A percentile compares a stretch with the other conserved stretches of the same genome.
These are phyloP conservation scores for Drymodes brunneopygia DNA, from an alignment of 2,113 vertebrate species.

Conservation along the genomic window DNA sequence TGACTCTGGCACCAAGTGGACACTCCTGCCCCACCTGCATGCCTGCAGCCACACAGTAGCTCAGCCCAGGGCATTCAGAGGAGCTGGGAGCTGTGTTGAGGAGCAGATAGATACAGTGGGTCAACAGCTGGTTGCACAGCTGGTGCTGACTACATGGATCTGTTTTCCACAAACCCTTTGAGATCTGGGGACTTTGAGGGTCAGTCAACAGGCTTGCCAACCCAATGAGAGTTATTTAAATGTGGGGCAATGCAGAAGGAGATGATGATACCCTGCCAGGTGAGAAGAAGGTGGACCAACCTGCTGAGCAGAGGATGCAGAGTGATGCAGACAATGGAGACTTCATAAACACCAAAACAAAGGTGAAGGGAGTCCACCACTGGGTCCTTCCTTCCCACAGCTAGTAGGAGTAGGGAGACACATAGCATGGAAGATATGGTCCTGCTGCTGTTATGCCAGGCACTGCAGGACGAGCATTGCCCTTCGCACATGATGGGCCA, in stretches of 20 bases:
- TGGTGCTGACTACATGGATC: background rate
- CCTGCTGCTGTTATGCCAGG: background rate
- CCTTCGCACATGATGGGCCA: background rate
- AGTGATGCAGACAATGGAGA: background rate
- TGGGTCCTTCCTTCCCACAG: background rate
- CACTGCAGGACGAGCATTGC: fast-evolving
- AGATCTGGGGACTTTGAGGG: background rate
- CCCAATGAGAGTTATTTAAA: background rate
- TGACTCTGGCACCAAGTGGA: background rate
- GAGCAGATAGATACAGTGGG: background rate
- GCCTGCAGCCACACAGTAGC: background rate
- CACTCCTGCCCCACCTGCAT: background rate
- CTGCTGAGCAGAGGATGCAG: background rate
- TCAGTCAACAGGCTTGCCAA: background rate
- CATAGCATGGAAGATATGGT: background rate
- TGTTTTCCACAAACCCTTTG: background rate
- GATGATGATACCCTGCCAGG: background rate
- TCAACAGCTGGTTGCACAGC: background rate
- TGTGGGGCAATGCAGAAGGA: background rate
- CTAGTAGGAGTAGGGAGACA: background rate
- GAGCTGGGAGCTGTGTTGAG: background rate
- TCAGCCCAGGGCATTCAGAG: background rate
- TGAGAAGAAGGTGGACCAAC: background rate
- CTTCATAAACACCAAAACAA: background rate
- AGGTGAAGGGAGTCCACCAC: background rate